phyloP scores from a whole-genome alignment of 2,797 vertebrate genomes.

The Argya squamiceps region DNA sequence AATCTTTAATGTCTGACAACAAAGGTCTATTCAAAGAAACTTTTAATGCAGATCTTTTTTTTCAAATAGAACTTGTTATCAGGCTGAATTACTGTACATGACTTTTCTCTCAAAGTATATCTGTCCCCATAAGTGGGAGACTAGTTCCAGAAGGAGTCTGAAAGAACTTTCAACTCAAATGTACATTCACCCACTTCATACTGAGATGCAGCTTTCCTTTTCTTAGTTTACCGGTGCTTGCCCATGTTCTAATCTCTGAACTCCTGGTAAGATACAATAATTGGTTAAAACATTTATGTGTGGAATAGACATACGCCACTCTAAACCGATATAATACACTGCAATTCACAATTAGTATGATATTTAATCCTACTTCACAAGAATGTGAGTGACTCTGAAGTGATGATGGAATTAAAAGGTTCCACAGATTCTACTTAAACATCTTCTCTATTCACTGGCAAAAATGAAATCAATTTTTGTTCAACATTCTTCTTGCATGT shows the following conservation, averaged over 20 bases:
- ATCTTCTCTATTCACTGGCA: neutral
- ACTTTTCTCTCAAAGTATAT: neutral
- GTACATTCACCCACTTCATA: neutral
- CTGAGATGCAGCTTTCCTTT: neutral
- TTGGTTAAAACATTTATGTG: neutral
- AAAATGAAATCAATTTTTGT: neutral
- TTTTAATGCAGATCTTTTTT: neutral
- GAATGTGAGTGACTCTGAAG: neutral
- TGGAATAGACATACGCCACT: fast-evolving
- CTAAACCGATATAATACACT: neutral
- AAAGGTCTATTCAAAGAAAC: neutral
- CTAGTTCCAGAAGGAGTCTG: neutral
- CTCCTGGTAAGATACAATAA: neutral
- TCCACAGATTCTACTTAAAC: neutral
- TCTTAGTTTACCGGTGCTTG: neutral
- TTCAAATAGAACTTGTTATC: neutral
- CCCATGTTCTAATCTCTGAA: neutral
- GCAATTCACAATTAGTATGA: neutral
- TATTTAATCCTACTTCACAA: neutral
- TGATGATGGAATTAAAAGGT: neutral
- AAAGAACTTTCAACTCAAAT: neutral
- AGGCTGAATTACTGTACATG: neutral
- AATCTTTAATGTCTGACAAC: neutral
- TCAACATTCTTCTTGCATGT: neutral
- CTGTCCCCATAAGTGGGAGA: neutral